phyloP scores from a whole-genome alignment of 1,140 invertebrate genomes.

The Parapsyche elsis region DNA sequence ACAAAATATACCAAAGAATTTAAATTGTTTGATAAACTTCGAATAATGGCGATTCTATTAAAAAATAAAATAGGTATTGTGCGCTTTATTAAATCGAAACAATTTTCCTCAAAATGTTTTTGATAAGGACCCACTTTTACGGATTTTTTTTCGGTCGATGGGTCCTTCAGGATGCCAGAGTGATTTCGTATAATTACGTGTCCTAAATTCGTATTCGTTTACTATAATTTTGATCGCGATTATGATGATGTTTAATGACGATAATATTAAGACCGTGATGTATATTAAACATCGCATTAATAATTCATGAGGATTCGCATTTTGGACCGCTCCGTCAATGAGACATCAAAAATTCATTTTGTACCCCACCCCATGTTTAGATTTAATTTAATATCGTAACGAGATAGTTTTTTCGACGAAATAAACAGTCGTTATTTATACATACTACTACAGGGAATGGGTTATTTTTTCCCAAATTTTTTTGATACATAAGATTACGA shows the following conservation, averaged over 20 bases:
- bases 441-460: neutral
- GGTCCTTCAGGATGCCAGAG: neutral
- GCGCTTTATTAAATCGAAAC: slow-evolving; percentile 6
- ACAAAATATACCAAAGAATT: too few species aligned
- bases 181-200: slow-evolving; percentile 14
- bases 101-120: neutral
- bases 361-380: neutral
- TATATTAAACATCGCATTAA: neutral
- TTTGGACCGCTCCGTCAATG: neutral
- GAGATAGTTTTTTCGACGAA: neutral
- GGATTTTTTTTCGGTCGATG: neutral
- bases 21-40: too few species aligned
- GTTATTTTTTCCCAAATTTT: neutral
- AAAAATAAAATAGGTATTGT: too few species aligned
- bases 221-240: slow-evolving; percentile 15
- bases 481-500: neutral
- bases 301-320: slow-evolving; percentile 11
- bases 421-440: too few species aligned
- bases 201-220: neutral
- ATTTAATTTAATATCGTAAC: neutral
- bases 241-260: slow-evolving; percentile 18
- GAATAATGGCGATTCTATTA: too few species aligned
- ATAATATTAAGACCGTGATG: neutral
- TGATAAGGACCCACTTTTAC: neutral
- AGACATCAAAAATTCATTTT: slow-evolving; percentile 16